Evolutionary conservation across 2,888 invertebrate genomes (phyloP), one percentile per base, ranked within the genome.

Genomic region (Ormyrus nitidulus): DNA sequence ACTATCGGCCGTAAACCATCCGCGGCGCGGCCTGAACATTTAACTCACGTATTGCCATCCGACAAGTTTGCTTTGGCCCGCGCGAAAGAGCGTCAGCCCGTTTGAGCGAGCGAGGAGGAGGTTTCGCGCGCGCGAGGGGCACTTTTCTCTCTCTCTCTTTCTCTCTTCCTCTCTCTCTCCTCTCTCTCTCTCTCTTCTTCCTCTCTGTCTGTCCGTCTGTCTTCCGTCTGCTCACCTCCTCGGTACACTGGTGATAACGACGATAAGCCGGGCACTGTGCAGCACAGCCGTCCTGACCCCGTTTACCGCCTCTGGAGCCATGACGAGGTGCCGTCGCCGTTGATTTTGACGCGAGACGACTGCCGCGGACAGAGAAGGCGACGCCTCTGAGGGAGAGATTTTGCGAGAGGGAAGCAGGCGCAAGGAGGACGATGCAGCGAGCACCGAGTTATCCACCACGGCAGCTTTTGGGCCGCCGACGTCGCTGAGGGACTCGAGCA

Each of bases 1-100:
- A 92, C 92, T 93, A 93, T 92, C 92, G 93, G 92, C 92, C 92
- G 92, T 90, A 89, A 89, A 90, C 90, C 90, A 89, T 90, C 90
- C 91, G 89, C 92, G 90, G 90, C 78, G 73, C 81, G 79, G 76
- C 70, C 77, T 64, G 88, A 90, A 90, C 90, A 90, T 90, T 90
- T 90, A 90, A 90, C 90, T 90, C 90, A 90, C 90, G 90, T 90
- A 90, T 90, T 90, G 90, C 90, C 90, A 90, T 90, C 90, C 89
- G 90, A 90, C 90, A 89, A 90, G 90, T 90, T 90, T 90, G 90
- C 90, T 90, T 89, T 90, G 88, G 89, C 88, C 89, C 89, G 90
- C 89, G 89, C 89, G 89, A 89, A 88, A 89, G 89, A 89, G 87
- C 84, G 84, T 84, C 84, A 81, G 82, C 83, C 84, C 83, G 56